Base-by-base conservation (phyloP, 2,888 invertebrate species). In the Epirrita christyi region DNA sequence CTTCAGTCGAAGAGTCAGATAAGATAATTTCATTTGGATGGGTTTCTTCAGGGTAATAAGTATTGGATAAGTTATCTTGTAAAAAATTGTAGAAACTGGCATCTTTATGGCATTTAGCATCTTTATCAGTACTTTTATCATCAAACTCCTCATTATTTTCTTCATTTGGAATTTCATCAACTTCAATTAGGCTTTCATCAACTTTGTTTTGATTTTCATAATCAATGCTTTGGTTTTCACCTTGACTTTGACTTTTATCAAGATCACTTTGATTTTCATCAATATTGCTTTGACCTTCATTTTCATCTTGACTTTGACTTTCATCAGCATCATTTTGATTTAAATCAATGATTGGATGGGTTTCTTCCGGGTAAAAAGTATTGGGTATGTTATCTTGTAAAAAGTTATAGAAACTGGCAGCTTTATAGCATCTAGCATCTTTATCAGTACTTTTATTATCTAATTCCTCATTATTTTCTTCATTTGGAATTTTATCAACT, bases 61-160 rank as follows among this genome's bases (percentile, higher is more conserved):
- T 49, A 59, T 61, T 52, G 28, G 67, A 64, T 27, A 8, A 41
- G 41, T 65, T 53, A 40, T 49, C 55, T 56, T 59, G 44, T 13
- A 67, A 63, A 48, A 45, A 50, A 57, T 61, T 63, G 38, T 71
- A 63, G 52, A 67, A 58, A 64, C 70, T 75, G n/a, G 42, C 44
- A 71, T 67, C 67, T 52, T 70, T 49, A 45, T 58, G 55, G 65
- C n/a, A n/a, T n/a, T n/a, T n/a, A n/a, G n/a, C n/a, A n/a, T n/a
- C n/a, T n/a, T n/a, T n/a, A n/a, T 50, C 67, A 45, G 66, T 63
- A 11, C 11, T 37, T 47, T 3, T 15, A 27, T 48, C 21, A 14
- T 14, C 32, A 2, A 14, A 10, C 9, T 14, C 32, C 14, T 6
- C n/a, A 36, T 14, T 14, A 6, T 9, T 2, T 2, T 38, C 38